Conservation (phyloP, 2,797 vertebrate species). For the Gymnothorax javanicus region DNA sequence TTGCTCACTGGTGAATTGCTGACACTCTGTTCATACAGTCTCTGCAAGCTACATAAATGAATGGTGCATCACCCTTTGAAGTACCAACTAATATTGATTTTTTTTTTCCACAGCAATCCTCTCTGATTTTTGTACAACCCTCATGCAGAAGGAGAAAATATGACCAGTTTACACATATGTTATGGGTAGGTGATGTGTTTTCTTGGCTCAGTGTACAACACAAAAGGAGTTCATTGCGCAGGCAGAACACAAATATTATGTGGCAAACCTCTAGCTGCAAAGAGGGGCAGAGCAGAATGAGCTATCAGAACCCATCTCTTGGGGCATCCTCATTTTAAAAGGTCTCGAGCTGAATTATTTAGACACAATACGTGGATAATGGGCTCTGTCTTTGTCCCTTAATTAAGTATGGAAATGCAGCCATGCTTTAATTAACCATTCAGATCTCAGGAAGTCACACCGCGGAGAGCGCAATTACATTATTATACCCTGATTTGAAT, state of each 20-base stretch:
- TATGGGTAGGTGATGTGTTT: neutral
- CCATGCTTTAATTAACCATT: constrained; percentile 31
- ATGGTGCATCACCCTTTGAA: too few relatives aligned
- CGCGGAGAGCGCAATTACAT: constrained; percentile 30
- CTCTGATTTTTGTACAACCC: too few relatives aligned
- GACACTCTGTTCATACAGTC: too few relatives aligned
- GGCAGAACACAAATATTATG: too few relatives aligned
- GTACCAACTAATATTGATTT: too few relatives aligned
- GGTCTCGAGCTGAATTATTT: constrained; percentile 22
- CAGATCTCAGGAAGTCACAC: constrained; percentile 29
- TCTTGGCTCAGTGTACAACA: neutral
- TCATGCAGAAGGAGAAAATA: too few relatives aligned
- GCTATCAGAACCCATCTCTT: neutral
- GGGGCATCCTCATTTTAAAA: neutral
- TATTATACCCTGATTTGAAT: constrained; percentile 32
- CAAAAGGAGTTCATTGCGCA: neutral
- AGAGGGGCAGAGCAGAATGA: too few relatives aligned
- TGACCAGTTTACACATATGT: too few relatives aligned
- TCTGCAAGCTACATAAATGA: too few relatives aligned
- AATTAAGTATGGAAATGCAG: constrained; percentile 35
- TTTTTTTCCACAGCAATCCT: too few relatives aligned
- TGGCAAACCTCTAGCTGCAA: too few relatives aligned
- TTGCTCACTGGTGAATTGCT: too few relatives aligned
- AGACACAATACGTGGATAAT: constrained; percentile 32
- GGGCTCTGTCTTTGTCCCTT: constrained; percentile 23